These are phyloP conservation scores for Gila orcuttii DNA, from an alignment of 2,113 vertebrate species.

Conservation along the genomic window DNA sequence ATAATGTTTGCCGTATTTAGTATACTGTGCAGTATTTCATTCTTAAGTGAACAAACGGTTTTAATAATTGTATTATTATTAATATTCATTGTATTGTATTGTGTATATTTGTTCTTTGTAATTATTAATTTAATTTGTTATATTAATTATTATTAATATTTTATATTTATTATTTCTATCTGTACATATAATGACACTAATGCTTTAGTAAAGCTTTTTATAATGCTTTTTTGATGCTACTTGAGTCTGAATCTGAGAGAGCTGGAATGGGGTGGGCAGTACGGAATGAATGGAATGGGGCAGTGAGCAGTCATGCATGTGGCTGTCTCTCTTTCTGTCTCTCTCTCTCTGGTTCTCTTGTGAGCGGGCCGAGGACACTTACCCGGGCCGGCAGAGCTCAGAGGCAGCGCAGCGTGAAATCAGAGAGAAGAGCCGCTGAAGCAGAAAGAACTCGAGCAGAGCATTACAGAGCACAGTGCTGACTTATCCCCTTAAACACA, in stretches of 20 bases:
- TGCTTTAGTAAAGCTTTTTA: neutral
- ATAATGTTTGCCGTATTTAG: neutral
- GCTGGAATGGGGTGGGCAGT: constrained; percentile 51
- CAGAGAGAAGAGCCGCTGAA: constrained; percentile 79
- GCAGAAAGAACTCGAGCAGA: constrained; percentile 79
- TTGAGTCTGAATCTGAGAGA: constrained; percentile 25
- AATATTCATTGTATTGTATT: too few relatives aligned
- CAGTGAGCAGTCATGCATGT: constrained; percentile 78
- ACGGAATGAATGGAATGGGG: constrained; percentile 81
- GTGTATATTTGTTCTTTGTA: too few relatives aligned
- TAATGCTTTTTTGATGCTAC: constrained; percentile 1
- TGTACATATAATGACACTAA: neutral
- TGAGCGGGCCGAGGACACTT: constrained; percentile 60
- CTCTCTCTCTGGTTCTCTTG: constrained; percentile 46
- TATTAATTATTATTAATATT: neutral
- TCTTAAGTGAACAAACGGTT: neutral
- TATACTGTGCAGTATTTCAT: neutral
- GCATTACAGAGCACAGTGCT: constrained; percentile 77
- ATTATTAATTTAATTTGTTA: neutral
- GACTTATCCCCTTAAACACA: constrained; percentile 68
- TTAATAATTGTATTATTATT: too few relatives aligned
- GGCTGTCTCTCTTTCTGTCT: constrained; percentile 48
- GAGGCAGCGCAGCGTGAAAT: constrained; percentile 81
- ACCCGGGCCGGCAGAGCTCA: constrained; percentile 70
- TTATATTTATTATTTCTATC: neutral